Conservation (phyloP, 2,888 invertebrate genomes). For the Dichetophora obliterata region DNA sequence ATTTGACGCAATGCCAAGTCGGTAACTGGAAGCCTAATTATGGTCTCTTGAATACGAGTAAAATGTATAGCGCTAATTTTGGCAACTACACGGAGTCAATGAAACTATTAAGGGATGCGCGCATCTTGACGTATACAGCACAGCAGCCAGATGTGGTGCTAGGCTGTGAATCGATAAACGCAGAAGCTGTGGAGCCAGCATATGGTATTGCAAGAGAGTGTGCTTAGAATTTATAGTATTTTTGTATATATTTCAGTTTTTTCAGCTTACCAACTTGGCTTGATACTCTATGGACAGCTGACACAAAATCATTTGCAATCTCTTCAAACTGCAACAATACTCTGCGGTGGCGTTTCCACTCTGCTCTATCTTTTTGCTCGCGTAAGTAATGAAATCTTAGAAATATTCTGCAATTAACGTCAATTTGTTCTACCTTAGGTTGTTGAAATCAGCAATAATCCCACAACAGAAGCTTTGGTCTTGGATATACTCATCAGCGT, state of each 20-base stretch:
- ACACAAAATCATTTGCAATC: conserved; percentile 60
- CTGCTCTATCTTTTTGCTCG: conserved; percentile 79
- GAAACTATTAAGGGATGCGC: conserved; percentile 74
- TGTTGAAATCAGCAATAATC: conserved; percentile 75
- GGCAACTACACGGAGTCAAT: conserved; percentile 65
- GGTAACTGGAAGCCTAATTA: conserved; percentile 67
- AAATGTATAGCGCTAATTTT: conserved; percentile 57
- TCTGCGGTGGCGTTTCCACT: conserved; percentile 75
- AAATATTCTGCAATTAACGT: not conserved
- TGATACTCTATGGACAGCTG: conserved; percentile 64
- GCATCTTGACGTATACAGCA: conserved; percentile 76
- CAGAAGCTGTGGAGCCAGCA: conserved; percentile 49
- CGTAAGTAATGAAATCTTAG: conserved; percentile 65
- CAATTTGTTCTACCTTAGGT: conserved; percentile 69
- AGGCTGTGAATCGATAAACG: conserved; percentile 56
- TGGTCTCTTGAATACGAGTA: conserved; percentile 61
- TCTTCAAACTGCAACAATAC: conserved; percentile 63
- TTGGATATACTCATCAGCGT: conserved; percentile 74
- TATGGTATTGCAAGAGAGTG: conserved; percentile 48
- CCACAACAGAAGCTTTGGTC: conserved; percentile 75
- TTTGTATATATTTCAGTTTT: not conserved
- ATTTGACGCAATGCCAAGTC: conserved; percentile 66
- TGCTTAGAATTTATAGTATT: not conserved
- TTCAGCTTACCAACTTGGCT: conserved; percentile 57
- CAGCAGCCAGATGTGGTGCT: conserved; percentile 74